Percentiles rank a stretch among this genome's conserved stretches.
Evolutionary conservation across 2,113 vertebrate species (phyloP).

Genomic region (Cephalopholis sonnerati): DNA sequence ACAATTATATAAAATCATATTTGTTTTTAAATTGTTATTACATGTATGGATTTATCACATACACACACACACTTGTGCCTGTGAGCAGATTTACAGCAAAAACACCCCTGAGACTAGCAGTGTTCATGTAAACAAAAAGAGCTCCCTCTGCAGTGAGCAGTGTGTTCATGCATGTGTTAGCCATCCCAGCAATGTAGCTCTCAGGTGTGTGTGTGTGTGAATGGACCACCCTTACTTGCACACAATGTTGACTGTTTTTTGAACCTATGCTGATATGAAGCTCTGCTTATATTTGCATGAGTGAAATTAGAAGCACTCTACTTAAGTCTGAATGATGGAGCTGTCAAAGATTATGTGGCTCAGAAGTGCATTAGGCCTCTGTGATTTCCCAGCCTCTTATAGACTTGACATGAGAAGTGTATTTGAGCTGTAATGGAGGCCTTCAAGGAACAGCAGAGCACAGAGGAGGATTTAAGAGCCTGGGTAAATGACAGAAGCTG

Average conservation of each 20-base stretch:
- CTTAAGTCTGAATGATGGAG: conserved; percentile 62
- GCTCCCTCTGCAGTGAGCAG: conserved; percentile 59
- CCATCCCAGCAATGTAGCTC: not conserved
- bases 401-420: conserved; percentile 60
- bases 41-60: not conserved
- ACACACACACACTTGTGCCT: not conserved
- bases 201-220: not conserved
- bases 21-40: conserved; percentile 4
- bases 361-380: conserved; percentile 54
- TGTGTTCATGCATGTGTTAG: conserved; percentile 10
- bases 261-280: not conserved
- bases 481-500: conserved; percentile 20
- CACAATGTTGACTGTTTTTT: not conserved
- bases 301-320: conserved; percentile 45
- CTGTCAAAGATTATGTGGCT: conserved; percentile 61
- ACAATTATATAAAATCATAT: not conserved
- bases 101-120: not conserved
- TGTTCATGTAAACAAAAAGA: conserved; percentile 31
- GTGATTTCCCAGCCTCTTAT: conserved; percentile 58
- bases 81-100: not conserved
- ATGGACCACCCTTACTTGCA: not conserved
- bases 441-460: conserved; percentile 49
- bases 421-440: conserved; percentile 64
- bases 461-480: conserved; percentile 38
- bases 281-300: conserved; percentile 6